Conservation (phyloP, 2,113 vertebrate species). For the Petromus typicus region DNA sequence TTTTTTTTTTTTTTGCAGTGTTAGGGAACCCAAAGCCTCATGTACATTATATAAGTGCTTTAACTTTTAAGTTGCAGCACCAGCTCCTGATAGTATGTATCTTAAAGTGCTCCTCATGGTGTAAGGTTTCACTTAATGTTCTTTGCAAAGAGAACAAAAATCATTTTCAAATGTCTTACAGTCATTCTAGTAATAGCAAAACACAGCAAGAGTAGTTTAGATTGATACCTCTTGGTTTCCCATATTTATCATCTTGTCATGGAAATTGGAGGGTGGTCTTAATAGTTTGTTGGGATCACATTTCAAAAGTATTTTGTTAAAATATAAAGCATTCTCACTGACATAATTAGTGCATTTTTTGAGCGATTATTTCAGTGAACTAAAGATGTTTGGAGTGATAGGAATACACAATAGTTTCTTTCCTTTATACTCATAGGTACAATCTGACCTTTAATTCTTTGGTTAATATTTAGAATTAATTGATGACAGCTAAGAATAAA, state of each 20-base stretch:
- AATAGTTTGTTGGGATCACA: neutral
- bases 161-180: neutral
- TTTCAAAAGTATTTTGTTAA: conserved; percentile 9
- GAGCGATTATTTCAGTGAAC: neutral
- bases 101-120: conserved; percentile 9
- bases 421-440: neutral
- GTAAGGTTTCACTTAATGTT: neutral
- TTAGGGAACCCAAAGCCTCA: neutral
- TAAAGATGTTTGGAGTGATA: neutral
- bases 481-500: neutral
- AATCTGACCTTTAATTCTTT: neutral
- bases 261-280: neutral
- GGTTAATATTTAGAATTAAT: conserved; percentile 17
- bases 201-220: neutral
- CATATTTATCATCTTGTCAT: neutral
- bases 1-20: neutral
- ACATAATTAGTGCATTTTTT: neutral
- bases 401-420: neutral
- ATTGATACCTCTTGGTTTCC: neutral
- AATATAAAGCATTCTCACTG: neutral
- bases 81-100: neutral
- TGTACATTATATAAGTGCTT: neutral
- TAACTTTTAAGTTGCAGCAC: neutral
- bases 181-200: neutral
- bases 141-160: neutral